These are phyloP conservation scores for Apodemus sylvaticus DNA, from an alignment of 2,113 vertebrate genomes.

Conservation along the genomic window DNA sequence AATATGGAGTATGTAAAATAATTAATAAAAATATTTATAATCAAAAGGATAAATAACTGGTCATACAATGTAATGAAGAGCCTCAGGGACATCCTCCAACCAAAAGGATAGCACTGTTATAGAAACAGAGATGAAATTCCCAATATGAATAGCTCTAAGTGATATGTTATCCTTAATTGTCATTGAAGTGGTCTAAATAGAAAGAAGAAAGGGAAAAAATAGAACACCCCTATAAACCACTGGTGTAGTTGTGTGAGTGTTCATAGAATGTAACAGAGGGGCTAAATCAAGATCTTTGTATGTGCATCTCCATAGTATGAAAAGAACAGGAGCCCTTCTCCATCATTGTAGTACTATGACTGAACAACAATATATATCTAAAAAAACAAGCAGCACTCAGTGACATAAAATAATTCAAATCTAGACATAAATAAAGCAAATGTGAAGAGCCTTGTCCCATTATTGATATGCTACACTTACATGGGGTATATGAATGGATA, in stretches of 20 bases:
- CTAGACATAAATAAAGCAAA: not conserved
- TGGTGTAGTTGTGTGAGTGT: rapidly evolving
- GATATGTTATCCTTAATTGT: not conserved
- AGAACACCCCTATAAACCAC: not conserved
- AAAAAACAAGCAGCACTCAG: not conserved
- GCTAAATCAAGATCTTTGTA: not conserved
- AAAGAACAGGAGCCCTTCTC: not conserved
- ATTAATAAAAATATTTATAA: too few relatives aligned
- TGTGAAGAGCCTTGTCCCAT: not conserved
- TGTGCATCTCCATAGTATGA: not conserved
- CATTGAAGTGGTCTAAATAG: not conserved
- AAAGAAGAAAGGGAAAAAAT: not conserved
- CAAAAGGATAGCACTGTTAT: not conserved
- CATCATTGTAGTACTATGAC: not conserved
- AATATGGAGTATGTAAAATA: too few relatives aligned
- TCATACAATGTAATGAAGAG: not conserved
- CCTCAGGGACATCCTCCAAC: not conserved
- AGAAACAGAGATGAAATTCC: not conserved
- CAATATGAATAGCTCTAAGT: not conserved
- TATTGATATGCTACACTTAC: not conserved
- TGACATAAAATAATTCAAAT: not conserved
- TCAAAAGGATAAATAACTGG: too few relatives aligned
- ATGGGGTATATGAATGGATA: not conserved
- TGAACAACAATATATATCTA: not conserved
- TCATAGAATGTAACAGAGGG: not conserved